phyloP scores from a whole-genome alignment of 2,797 vertebrate species.

The Heterohyrax brucei region DNA sequence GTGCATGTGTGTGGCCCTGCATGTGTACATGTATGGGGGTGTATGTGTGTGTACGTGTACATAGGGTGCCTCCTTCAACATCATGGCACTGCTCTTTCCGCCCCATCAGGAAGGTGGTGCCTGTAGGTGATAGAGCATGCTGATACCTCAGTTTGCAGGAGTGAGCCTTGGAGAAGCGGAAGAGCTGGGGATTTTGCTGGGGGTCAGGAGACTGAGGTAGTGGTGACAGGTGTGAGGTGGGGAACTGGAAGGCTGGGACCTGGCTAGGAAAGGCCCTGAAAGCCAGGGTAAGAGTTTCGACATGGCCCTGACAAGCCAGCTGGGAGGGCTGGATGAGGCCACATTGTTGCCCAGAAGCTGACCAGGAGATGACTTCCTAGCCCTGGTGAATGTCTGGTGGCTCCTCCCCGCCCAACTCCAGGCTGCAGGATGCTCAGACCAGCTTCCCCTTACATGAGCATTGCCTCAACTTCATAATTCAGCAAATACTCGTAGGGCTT shows the following conservation, averaged over 20 bases:
- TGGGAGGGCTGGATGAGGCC: too few species aligned
- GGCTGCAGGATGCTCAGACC: fast-evolving
- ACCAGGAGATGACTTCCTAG: fast-evolving
- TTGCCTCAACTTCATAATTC: too few species aligned
- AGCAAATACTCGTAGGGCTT: background rate
- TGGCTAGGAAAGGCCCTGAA: background rate
- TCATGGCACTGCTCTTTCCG: background rate
- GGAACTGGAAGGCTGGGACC: background rate
- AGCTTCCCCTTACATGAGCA: background rate
- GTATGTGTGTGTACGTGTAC: background rate
- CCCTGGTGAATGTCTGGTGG: background rate
- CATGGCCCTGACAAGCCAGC: fast-evolving
- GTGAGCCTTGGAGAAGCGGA: background rate
- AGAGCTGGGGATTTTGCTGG: background rate
- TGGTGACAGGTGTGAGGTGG: fast-evolving
- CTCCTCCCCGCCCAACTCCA: fast-evolving
- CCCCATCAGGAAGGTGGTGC: too few species aligned
- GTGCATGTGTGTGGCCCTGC: too few species aligned
- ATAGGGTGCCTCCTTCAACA: background rate
- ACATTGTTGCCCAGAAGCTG: background rate
- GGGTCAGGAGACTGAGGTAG: too few species aligned
- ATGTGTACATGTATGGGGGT: background rate
- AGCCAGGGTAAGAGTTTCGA: background rate
- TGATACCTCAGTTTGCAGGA: background rate
- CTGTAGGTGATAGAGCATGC: background rate